Base-by-base conservation (phyloP, 2,113 vertebrate species). In the Cyanoderma ruficeps region DNA sequence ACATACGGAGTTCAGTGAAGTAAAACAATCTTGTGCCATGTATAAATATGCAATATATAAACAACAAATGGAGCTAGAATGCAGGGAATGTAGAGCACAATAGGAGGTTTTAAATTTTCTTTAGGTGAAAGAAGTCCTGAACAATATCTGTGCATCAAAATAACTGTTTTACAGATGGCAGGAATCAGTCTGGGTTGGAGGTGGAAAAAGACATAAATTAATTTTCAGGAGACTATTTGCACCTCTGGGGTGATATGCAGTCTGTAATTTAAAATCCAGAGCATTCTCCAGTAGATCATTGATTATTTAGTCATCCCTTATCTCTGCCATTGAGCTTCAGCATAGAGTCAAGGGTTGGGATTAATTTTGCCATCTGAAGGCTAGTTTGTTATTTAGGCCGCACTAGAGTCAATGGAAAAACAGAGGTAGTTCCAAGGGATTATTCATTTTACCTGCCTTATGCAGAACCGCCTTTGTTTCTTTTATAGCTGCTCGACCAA, bases 201-300 rank as follows among this genome's bases (percentile, higher is more conserved):
- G 35, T 88, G 13, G 35, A 64, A 91, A 28, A 56, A 28, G 28
- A 60, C 1, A 50, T 49, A 37, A 52, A 14, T 39, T 59, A 68
- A 28, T 93, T 86, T 93, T 88, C n/a, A 42, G 44, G 33, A 44
- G 17, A 65, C 64, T 37, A 23, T 75, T 85, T 44, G 10, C 25
- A 83, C 25, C 60, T 87, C 39, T 79, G 24, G 11, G 30, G 21
- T 49, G 41, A 37, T 64, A 13, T 12, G 52, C 10, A n/a, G 10
- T n/a, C 5, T 63, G 11, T 75, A 22, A 56, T 50, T 70, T 91
- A 52, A 92, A 83, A 83, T 89, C 21, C 22, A n/a, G 13, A 11
- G 20, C 0, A 0, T 37, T 72, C 13, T 65, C 37, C 46, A 18
- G 20, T 24, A 64, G 27, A 35, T 75, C 31, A 7, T 27, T 70